Conservation (phyloP, 2,797 vertebrate species). For the Ataeniobius toweri region DNA sequence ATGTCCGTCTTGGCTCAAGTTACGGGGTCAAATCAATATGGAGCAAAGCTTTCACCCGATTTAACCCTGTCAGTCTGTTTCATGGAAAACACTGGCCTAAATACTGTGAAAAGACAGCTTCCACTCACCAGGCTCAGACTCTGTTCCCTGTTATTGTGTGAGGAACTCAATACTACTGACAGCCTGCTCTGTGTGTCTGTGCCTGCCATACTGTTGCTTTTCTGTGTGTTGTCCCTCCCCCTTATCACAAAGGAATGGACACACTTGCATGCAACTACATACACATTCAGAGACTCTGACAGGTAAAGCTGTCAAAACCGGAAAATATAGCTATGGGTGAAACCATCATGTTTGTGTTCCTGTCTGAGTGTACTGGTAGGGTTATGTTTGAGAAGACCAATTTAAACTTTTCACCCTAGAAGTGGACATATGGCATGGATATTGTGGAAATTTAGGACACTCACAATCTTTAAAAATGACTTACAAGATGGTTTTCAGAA, state of each 20-base stretch:
- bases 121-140: slow-evolving; percentile 58
- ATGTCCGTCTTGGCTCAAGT: slow-evolving; percentile 3
- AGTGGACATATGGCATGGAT: neutral
- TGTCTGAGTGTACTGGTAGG: neutral
- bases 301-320: slow-evolving; percentile 25
- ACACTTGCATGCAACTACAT: neutral
- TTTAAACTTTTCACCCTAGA: neutral
- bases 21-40: slow-evolving; percentile 21
- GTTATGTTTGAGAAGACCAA: neutral
- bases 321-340: slow-evolving; percentile 27
- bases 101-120: slow-evolving; percentile 24
- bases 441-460: neutral
- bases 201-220: slow-evolving; percentile 51
- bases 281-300: neutral
- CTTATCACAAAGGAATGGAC: slow-evolving; percentile 32
- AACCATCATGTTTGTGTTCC: neutral
- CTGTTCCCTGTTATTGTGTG: slow-evolving; percentile 50
- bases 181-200: slow-evolving; percentile 11
- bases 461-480: neutral
- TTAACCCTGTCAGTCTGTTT: slow-evolving; percentile 36
- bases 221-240: slow-evolving; percentile 29
- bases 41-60: slow-evolving; percentile 40
- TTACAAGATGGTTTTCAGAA: neutral
- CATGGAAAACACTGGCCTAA: slow-evolving; percentile 19
- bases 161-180: slow-evolving; percentile 38